These are phyloP conservation scores for Aldabrachelys gigantea DNA, from an alignment of 2,113 vertebrate genomes.

Conservation along the genomic window DNA sequence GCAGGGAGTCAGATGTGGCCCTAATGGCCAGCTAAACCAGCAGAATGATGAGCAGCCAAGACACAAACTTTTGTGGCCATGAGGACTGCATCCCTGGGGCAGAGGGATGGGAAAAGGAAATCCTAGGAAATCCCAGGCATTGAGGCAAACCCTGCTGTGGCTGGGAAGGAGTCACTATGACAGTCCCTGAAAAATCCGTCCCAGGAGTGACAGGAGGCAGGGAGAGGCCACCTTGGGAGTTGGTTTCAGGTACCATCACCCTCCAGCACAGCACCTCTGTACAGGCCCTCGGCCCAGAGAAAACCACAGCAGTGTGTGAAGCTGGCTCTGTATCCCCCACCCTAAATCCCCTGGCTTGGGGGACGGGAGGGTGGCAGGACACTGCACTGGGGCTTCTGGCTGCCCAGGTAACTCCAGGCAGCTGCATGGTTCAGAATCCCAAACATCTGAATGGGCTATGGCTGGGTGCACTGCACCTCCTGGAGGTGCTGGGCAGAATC, in stretches of 20 bases:
- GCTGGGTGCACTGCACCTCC: background rate
- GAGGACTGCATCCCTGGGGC: background rate
- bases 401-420: background rate
- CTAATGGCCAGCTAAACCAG: no score
- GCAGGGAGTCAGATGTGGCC: no score
- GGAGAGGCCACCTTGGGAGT: background rate
- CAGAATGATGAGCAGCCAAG: no score
- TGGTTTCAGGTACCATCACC: background rate
- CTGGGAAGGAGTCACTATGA: background rate
- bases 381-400: background rate
- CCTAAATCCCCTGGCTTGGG: background rate
- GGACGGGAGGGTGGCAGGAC: background rate
- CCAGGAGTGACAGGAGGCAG: background rate
- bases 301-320: background rate
- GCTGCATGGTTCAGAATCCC: background rate
- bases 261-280: background rate
- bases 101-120: no score
- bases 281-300: background rate
- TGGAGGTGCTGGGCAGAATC: background rate
- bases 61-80: background rate
- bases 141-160: background rate
- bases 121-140: no score
- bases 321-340: background rate
- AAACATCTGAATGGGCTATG: background rate
- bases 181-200: background rate